These are phyloP conservation scores for Hiodon alosoides DNA, from an alignment of 2,113 vertebrate species.

Conservation along the genomic window DNA sequence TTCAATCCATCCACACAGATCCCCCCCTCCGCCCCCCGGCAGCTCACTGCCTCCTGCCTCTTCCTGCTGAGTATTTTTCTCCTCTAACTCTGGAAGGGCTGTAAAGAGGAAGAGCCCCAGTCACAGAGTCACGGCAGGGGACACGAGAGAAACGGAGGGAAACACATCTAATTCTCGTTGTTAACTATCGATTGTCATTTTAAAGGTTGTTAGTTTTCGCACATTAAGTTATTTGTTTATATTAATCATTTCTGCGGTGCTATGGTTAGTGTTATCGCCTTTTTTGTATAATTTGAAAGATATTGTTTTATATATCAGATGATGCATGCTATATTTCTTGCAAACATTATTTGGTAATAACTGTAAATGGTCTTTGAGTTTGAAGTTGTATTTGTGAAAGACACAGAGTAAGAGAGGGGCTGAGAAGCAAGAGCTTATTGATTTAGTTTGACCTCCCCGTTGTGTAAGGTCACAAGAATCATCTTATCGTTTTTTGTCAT, in stretches of 20 bases:
- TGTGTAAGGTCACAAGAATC: conserved; percentile 6
- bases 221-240: too few species aligned
- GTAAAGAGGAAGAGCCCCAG: not conserved
- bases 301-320: too few species aligned
- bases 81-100: not conserved
- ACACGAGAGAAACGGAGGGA: too few species aligned
- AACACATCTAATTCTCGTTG: too few species aligned
- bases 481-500: not conserved
- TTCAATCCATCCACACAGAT: not conserved
- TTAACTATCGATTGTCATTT: too few species aligned
- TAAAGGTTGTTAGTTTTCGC: too few species aligned
- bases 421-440: conserved; percentile 38
- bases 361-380: not conserved
- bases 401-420: not conserved
- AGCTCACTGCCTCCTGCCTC: not conserved
- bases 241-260: too few species aligned
- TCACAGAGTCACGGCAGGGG: not conserved
- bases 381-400: not conserved
- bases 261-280: too few species aligned
- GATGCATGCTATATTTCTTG: too few species aligned
- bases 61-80: not conserved
- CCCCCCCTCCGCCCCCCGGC: not conserved
- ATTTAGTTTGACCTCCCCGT: conserved; percentile 53
- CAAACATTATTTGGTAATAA: too few species aligned
- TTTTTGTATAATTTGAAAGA: too few species aligned